A percentile compares a stretch with the other conserved stretches of the same genome.
Evolutionary conservation across 2,797 vertebrate genomes (phyloP).

Genomic region (Neostethus bicornis): DNA sequence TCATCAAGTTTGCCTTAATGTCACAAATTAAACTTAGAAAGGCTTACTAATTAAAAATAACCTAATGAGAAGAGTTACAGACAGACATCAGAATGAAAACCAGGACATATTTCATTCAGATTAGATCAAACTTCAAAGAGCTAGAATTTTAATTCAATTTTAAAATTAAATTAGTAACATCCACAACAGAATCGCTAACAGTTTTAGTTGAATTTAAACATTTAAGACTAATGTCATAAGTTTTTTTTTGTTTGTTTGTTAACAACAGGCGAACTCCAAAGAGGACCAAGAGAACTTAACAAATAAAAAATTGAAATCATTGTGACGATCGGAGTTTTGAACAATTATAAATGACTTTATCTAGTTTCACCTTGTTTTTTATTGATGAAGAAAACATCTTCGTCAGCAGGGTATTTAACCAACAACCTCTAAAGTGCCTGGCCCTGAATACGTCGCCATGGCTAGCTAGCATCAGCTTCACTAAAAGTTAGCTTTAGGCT

Average conservation of each 20-base stretch:
- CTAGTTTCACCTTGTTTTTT: not conserved
- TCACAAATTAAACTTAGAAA: constrained; percentile 10
- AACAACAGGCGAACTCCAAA: constrained; percentile 18
- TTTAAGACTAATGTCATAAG: not conserved
- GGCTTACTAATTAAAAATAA: constrained; percentile 7
- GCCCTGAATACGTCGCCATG: constrained; percentile 66
- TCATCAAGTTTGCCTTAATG: not conserved
- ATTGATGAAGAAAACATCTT: constrained; percentile 1
- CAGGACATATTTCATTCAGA: constrained; percentile 6
- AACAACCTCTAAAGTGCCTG: constrained; percentile 40
- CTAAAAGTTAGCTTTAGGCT: constrained; percentile 73
- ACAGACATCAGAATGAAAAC: constrained; percentile 14
- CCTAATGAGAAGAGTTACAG: constrained; percentile 3
- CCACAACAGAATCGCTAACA: not conserved
- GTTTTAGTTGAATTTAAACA: not conserved
- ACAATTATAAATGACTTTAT: not conserved
- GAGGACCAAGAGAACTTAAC: constrained; percentile 32
- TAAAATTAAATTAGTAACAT: not conserved
- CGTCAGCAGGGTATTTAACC: constrained; percentile 25
- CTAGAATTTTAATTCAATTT: not conserved
- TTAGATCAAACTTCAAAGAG: constrained; percentile 2
- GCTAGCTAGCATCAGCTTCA: constrained; percentile 69
- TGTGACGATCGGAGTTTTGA: too few relatives aligned
- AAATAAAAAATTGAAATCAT: too few relatives aligned
- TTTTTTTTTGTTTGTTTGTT: constrained; percentile 10